These are phyloP conservation scores for Proteles cristata DNA, from an alignment of 2,113 vertebrate species.

Conservation along the genomic window DNA sequence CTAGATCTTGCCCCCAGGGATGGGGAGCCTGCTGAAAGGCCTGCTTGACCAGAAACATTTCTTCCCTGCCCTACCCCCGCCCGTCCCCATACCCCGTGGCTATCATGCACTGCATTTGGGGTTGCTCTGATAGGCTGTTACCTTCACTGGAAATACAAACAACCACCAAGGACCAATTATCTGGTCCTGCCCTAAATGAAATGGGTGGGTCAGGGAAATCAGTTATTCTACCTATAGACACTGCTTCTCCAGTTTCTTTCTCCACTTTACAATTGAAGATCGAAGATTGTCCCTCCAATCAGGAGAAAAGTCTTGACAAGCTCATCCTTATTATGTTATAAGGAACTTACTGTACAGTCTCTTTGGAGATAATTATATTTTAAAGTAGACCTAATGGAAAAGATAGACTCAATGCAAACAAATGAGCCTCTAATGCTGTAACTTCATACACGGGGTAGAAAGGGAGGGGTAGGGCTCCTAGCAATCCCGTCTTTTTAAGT, in stretches of 20 bases:
- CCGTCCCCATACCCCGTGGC: fast-evolving
- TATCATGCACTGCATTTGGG: background rate
- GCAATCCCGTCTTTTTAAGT: background rate
- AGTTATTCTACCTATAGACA: background rate
- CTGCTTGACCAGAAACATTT: background rate
- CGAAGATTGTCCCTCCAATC: background rate
- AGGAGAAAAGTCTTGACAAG: background rate
- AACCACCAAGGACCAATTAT: background rate
- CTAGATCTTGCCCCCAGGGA: background rate
- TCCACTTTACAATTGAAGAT: background rate
- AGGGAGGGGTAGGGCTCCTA: background rate
- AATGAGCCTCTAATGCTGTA: background rate
- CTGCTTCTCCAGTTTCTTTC: background rate
- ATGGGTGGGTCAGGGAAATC: background rate
- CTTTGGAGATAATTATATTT: background rate
- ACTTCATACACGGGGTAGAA: background rate
- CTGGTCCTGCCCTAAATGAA: background rate
- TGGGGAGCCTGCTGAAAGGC: background rate
- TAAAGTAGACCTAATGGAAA: background rate
- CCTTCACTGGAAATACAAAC: background rate
- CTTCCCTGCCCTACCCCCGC: background rate
- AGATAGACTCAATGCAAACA: background rate
- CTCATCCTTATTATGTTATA: background rate
- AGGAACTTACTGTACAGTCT: background rate
- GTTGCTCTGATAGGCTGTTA: background rate